Conservation (phyloP, 2,113 vertebrate genomes). For the Alces alces region DNA sequence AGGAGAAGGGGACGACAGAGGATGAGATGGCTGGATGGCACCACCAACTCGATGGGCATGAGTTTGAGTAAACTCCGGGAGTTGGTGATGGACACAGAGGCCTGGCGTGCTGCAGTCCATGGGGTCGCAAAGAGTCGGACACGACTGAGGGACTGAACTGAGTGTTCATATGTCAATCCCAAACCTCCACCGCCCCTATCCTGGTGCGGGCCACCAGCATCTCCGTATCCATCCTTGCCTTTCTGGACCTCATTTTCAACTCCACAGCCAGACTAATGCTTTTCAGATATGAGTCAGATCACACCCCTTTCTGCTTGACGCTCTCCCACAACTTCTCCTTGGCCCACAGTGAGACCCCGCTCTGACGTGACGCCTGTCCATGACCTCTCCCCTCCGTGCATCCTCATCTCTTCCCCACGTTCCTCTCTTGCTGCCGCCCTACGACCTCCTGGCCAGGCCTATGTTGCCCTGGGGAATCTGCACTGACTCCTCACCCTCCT, state of each 20-base stretch:
- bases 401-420: not conserved
- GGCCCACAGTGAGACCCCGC: not conserved
- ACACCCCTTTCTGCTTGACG: not conserved
- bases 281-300: not conserved
- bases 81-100: too few species aligned
- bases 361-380: accelerated
- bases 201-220: not conserved
- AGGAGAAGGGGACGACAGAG: too few species aligned
- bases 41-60: too few species aligned
- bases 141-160: too few species aligned
- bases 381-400: not conserved
- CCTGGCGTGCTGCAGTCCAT: too few species aligned
- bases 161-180: not conserved
- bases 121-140: too few species aligned
- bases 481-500: not conserved
- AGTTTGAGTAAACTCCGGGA: too few species aligned
- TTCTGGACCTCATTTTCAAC: not conserved
- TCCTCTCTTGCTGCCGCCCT: too few species aligned
- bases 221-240: not conserved
- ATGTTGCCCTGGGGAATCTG: not conserved
- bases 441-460: too few species aligned
- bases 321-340: not conserved
- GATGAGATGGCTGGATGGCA: too few species aligned
- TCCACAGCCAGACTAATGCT: not conserved
- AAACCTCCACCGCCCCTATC: too few species aligned